A percentile compares a stretch with the other conserved stretches of the same genome.
phyloP scores from a whole-genome alignment of 1,140 invertebrate genomes.

The Penaeus indicus region DNA sequence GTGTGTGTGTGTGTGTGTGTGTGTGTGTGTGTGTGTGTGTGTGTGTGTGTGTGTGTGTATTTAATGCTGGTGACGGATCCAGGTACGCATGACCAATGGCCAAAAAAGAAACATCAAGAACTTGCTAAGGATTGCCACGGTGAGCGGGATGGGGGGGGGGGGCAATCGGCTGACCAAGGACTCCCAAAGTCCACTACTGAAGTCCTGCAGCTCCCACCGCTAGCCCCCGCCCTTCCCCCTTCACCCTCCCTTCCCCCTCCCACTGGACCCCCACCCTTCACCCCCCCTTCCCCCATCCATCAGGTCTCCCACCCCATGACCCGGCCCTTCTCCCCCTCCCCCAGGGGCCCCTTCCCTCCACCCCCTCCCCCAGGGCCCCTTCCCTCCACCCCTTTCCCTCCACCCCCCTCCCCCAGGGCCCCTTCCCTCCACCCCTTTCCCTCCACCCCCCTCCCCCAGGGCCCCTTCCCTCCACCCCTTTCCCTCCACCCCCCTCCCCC shows the following conservation, averaged over 20 bases:
- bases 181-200: too few species aligned
- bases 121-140: too few species aligned
- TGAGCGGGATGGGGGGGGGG: too few species aligned
- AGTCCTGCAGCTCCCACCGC: too few species aligned
- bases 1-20: too few species aligned
- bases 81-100: too few species aligned
- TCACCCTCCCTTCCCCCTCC: slow-evolving; percentile 2
- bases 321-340: not conserved
- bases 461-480: not conserved
- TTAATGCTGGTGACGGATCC: too few species aligned
- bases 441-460: not conserved
- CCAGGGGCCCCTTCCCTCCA: not conserved
- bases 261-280: slow-evolving; percentile 2
- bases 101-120: too few species aligned
- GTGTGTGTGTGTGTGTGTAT: too few species aligned
- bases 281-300: not conserved
- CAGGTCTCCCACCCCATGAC: not conserved
- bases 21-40: too few species aligned
- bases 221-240: not conserved
- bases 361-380: not conserved
- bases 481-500: not conserved
- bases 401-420: not conserved
- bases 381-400: too few species aligned
- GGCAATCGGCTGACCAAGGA: too few species aligned
- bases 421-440: not conserved